Percentiles rank a stretch among this genome's conserved stretches.
These are phyloP conservation scores for Austrolebias charrua DNA, from an alignment of 2,797 vertebrate species.

Conservation along the genomic window DNA sequence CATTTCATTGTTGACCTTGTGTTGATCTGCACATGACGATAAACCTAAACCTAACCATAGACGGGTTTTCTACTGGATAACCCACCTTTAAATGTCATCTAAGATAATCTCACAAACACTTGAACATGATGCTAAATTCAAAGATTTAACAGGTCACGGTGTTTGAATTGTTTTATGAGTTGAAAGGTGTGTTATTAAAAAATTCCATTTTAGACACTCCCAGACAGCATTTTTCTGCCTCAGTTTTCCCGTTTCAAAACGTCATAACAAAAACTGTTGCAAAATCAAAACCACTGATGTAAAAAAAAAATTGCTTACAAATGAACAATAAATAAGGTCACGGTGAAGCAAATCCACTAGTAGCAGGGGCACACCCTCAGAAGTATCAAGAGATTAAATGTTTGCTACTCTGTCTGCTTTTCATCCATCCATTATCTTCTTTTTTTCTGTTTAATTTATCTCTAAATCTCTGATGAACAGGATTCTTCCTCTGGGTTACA, in stretches of 20 bases:
- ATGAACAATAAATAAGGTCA: neutral
- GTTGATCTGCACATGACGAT: too few relatives aligned
- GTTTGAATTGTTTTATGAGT: neutral
- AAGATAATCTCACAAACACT: too few relatives aligned
- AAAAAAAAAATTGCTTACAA: too few relatives aligned
- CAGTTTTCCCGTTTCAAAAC: neutral
- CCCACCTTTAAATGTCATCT: too few relatives aligned
- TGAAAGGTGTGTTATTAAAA: neutral
- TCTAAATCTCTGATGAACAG: neutral
- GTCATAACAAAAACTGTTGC: neutral
- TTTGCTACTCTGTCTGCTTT: too few relatives aligned
- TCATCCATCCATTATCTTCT: too few relatives aligned
- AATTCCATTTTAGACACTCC: constrained; percentile 18
- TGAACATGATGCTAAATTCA: too few relatives aligned
- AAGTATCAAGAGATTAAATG: neutral
- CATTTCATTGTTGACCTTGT: too few relatives aligned
- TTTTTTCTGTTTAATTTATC: neutral
- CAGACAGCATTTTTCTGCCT: fast-evolving
- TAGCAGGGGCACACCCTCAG: neutral
- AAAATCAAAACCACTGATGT: neutral
- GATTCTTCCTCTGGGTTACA: too few relatives aligned
- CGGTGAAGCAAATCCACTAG: neutral
- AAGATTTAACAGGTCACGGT: too few relatives aligned
- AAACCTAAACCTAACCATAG: too few relatives aligned
- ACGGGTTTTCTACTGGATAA: too few relatives aligned